A percentile compares a stretch with the other conserved stretches of the same genome.
Evolutionary conservation across 23 tunicate species (phyloP).

Genomic region (Trididemnum miniatum): DNA sequence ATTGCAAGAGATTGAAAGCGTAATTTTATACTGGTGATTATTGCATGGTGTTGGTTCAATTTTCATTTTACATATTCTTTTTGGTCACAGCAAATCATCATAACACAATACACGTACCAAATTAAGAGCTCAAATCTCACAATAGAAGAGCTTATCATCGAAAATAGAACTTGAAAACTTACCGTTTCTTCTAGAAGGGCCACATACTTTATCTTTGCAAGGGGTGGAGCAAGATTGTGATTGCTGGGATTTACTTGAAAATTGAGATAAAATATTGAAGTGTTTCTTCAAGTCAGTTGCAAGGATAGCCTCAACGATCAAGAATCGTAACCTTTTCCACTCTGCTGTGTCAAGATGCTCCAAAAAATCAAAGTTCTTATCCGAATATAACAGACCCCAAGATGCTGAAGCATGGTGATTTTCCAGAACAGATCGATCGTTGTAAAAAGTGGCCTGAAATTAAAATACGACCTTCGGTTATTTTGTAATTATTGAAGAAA

Average conservation of each 20-base stretch:
- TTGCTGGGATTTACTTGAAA: constrained; percentile 39
- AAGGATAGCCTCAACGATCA: constrained; percentile 89
- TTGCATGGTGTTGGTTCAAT: no score
- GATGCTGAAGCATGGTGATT: constrained; percentile 98
- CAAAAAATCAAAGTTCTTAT: constrained; percentile 71
- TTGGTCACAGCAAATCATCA: no score
- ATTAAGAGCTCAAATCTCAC: no score
- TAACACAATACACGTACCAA: no score
- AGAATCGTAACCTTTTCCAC: constrained; percentile 83
- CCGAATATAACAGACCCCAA: constrained; percentile 87
- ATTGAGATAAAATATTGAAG: constrained; percentile 62
- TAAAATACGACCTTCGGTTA: not conserved
- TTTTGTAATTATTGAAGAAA: not conserved
- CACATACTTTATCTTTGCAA: constrained; percentile 32
- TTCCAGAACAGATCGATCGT: constrained; percentile 98
- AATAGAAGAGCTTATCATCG: no score
- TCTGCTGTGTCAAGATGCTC: constrained; percentile 78
- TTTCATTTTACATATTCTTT: no score
- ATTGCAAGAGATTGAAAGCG: no score
- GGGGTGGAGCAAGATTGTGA: constrained; percentile 4
- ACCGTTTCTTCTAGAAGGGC: constrained; percentile 20
- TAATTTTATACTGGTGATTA: no score
- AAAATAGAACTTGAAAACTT: no score
- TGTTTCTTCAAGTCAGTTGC: constrained; percentile 96
- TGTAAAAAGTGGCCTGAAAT: constrained; percentile 93